These are phyloP conservation scores for Chromis chromis DNA, from an alignment of 2,797 vertebrate species.

Conservation along the genomic window DNA sequence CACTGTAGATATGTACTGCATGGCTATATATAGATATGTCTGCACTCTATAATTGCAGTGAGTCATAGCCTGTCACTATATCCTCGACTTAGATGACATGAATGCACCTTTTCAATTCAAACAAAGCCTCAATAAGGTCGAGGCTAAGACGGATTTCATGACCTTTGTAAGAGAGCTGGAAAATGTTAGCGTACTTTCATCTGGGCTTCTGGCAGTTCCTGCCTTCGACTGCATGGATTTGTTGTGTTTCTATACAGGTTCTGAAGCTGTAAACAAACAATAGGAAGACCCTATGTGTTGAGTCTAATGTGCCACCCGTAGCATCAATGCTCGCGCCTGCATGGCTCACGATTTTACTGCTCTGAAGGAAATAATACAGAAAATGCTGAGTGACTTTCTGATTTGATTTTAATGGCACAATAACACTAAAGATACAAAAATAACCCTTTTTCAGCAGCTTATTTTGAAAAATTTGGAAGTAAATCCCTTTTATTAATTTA, in stretches of 20 bases:
- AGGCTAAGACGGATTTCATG: slow-evolving; percentile 18
- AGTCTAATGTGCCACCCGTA: background rate
- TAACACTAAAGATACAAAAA: background rate
- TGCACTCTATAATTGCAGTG: slow-evolving; percentile 26
- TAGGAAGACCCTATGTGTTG: background rate
- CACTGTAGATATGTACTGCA: slow-evolving; percentile 17
- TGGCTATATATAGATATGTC: slow-evolving; percentile 33
- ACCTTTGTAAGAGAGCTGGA: background rate
- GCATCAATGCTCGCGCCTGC: background rate
- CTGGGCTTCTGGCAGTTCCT: background rate
- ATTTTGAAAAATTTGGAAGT: background rate
- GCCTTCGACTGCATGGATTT: background rate
- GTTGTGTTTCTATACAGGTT: background rate
- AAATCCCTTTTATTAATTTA: background rate
- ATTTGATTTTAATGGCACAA: no score
- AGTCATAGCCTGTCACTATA: slow-evolving; percentile 44
- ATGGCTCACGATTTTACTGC: background rate
- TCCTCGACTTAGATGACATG: slow-evolving; percentile 44
- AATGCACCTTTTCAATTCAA: slow-evolving; percentile 41
- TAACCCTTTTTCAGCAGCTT: background rate
- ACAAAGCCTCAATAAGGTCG: slow-evolving; percentile 21
- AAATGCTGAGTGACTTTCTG: background rate
- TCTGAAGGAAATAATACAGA: background rate
- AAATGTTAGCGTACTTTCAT: background rate
- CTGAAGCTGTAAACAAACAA: background rate